These are phyloP conservation scores for Synanthedon andrenaeformis DNA, from an alignment of 2,888 invertebrate species.

Conservation along the genomic window DNA sequence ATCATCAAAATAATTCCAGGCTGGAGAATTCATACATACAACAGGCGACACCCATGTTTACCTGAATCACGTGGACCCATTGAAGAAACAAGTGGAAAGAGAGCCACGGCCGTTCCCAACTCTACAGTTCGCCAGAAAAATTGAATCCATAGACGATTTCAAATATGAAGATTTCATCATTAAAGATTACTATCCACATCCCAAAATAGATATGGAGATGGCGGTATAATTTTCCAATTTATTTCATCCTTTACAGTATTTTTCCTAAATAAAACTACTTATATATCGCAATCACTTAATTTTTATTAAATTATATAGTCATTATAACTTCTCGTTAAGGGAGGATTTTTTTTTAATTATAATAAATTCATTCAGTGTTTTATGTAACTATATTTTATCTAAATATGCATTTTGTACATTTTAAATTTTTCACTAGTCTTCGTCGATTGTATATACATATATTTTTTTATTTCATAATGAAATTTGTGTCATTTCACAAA, in stretches of 20 bases:
- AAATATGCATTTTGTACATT: constrained; percentile 1
- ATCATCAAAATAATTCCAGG: constrained; percentile 53
- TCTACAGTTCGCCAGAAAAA: constrained; percentile 78
- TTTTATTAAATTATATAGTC: constrained; percentile 20
- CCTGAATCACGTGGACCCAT: constrained; percentile 85
- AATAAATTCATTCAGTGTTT: background rate
- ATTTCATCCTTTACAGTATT: background rate
- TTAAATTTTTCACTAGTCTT: background rate
- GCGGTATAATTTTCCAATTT: constrained; percentile 72
- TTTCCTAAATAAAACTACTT: constrained; percentile 6
- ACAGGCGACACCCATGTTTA: constrained; percentile 97
- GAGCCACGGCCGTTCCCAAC: constrained; percentile 86
- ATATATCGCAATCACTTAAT: constrained; percentile 15
- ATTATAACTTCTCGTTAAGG: constrained; percentile 15
- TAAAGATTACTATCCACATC: constrained; percentile 86
- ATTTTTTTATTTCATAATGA: background rate
- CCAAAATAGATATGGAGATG: constrained; percentile 94
- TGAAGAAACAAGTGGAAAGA: constrained; percentile 84
- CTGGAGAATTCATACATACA: constrained; percentile 94
- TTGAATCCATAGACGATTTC: constrained; percentile 88
- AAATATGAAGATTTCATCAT: constrained; percentile 87
- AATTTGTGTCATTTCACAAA: background rate
- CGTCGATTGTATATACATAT: background rate
- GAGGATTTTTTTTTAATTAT: constrained; percentile 1
- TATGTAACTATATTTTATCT: background rate